Evolutionary conservation across 2,888 invertebrate species (phyloP).

Genomic region (Argyresthia goedartella): DNA sequence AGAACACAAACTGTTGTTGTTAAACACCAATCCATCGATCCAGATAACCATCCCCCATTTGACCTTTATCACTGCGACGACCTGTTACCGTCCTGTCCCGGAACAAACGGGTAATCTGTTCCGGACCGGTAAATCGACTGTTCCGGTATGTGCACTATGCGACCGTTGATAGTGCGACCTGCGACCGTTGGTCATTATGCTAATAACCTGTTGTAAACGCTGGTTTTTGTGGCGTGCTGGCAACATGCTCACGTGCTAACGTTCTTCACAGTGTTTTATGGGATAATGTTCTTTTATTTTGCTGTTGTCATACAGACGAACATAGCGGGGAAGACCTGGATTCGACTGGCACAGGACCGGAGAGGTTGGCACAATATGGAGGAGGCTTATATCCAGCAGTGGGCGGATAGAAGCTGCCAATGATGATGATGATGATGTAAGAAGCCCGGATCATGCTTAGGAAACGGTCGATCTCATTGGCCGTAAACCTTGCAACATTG

Average conservation of each 20-base stretch:
- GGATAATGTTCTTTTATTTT: no score
- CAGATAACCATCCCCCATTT: conserved; percentile 5
- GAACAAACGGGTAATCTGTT: conserved; percentile 12
- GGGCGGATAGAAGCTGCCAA: no score
- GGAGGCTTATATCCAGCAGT: no score
- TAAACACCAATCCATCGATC: neutral
- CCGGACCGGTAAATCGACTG: conserved; percentile 19
- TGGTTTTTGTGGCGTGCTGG: neutral
- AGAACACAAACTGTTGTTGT: neutral
- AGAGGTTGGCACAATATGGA: no score
- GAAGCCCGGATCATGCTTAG: no score
- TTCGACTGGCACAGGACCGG: no score
- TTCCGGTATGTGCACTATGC: conserved; percentile 23
- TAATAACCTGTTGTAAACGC: neutral
- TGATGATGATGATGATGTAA: no score
- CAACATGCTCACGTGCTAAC: neutral
- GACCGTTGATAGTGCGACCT: conserved; percentile 22
- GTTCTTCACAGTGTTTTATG: no score
- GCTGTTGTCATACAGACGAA: no score
- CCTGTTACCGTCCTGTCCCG: conserved; percentile 16
- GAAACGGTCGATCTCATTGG: no score
- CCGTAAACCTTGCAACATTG: no score
- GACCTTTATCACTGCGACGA: conserved; percentile 17
- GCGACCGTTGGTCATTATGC: conserved; percentile 8
- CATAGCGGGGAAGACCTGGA: no score